These are phyloP conservation scores for Lasioglossum morio DNA, from an alignment of 2,888 invertebrate genomes.

Conservation along the genomic window DNA sequence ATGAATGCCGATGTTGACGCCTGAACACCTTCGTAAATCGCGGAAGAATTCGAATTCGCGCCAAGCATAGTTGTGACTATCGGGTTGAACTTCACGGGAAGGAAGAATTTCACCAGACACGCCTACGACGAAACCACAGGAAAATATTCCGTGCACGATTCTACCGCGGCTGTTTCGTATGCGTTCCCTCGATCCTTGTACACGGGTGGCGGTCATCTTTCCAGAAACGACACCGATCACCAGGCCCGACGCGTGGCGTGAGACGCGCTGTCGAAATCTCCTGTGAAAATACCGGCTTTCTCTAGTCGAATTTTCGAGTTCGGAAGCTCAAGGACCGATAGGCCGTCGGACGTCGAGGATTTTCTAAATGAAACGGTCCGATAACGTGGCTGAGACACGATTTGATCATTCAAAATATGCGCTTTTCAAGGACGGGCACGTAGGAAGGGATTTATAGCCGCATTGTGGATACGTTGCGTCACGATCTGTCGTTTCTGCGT, in stretches of 20 bases:
- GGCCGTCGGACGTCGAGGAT: neutral
- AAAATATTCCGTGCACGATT: slow-evolving; percentile 63
- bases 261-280: neutral
- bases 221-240: slow-evolving; percentile 51
- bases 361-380: neutral
- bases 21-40: neutral
- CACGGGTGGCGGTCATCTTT: slow-evolving; percentile 45
- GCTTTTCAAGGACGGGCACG: neutral
- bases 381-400: neutral
- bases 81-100: slow-evolving; percentile 32
- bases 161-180: slow-evolving; percentile 55
- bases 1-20: too few relatives aligned
- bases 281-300: neutral
- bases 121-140: slow-evolving; percentile 33
- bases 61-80: neutral
- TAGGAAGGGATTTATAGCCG: slow-evolving; percentile 17
- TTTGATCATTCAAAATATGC: neutral
- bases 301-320: neutral
- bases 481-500: neutral
- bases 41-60: neutral
- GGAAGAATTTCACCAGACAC: slow-evolving; percentile 53
- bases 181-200: slow-evolving; percentile 53
- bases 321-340: neutral
- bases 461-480: neutral
- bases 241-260: slow-evolving; percentile 41